phyloP scores from a whole-genome alignment of 1,140 invertebrate genomes.

The Periplaneta americana region DNA sequence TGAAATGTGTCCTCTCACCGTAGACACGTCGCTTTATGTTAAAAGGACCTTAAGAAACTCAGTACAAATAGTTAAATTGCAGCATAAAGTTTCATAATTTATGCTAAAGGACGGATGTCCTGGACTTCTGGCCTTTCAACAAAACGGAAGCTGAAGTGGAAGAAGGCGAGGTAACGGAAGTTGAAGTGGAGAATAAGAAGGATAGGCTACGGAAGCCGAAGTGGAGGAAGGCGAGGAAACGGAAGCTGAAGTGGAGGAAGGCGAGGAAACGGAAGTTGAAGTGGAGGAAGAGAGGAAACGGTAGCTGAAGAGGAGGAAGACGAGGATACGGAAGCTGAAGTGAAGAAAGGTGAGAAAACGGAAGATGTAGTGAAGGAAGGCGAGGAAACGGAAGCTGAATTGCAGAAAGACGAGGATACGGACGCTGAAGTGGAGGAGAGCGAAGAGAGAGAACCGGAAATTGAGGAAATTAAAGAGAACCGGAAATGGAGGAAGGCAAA shows the following conservation, averaged over 20 bases:
- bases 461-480: background rate
- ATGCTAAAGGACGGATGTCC: too few species aligned
- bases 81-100: too few species aligned
- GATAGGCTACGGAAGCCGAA: background rate
- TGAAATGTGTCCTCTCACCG: too few species aligned
- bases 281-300: background rate
- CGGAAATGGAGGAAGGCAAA: background rate
- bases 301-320: background rate
- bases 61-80: too few species aligned
- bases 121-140: too few species aligned
- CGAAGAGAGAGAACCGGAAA: background rate
- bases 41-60: too few species aligned
- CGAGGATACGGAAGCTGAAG: too few species aligned
- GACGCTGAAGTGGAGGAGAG: background rate
- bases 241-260: background rate
- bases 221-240: background rate
- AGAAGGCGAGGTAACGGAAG: background rate
- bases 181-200: background rate
- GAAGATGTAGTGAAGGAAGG: background rate
- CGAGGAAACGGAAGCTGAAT: background rate
- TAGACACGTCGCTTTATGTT: too few species aligned
- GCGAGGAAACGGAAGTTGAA: background rate
- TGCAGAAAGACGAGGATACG: background rate
- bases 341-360: background rate
- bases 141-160: too few species aligned